Evolutionary conservation across 2,113 vertebrate species (phyloP).

Genomic region (Thryonomys swinderianus): DNA sequence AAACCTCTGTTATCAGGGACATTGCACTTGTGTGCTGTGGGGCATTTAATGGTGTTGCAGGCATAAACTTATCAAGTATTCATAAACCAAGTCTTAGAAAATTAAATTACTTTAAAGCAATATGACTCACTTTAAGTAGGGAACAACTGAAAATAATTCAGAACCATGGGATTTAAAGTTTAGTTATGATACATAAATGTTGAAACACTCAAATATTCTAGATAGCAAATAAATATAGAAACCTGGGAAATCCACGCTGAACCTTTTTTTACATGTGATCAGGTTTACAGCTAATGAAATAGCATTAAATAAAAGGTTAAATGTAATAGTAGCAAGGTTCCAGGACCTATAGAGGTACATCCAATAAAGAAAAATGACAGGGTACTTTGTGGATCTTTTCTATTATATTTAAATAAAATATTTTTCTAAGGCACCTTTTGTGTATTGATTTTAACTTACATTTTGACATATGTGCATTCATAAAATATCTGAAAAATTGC

Average conservation of each 20-base stretch:
- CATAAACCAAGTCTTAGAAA: not conserved
- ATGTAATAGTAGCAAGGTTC: not conserved
- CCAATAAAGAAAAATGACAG: not conserved
- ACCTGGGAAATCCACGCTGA: not conserved
- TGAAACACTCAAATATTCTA: not conserved
- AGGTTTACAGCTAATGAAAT: not conserved
- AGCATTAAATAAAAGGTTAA: not conserved
- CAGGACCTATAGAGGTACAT: not conserved
- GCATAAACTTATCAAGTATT: not conserved
- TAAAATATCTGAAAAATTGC: slow-evolving; percentile 10
- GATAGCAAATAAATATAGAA: not conserved
- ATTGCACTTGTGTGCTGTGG: not conserved
- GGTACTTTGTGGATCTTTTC: not conserved
- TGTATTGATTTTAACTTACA: not conserved
- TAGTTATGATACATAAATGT: not conserved
- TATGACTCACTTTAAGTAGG: not conserved
- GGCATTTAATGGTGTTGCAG: not conserved
- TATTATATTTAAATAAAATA: not conserved
- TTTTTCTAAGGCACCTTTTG: not conserved
- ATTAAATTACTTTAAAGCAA: slow-evolving; percentile 32
- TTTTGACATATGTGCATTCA: not conserved
- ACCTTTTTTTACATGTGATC: not conserved
- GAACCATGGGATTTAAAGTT: slow-evolving; percentile 10
- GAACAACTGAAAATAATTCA: slow-evolving; percentile 2
- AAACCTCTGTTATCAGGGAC: not conserved